Percentiles rank a stretch among this genome's conserved stretches.
These are phyloP conservation scores for Anoplophora glabripennis DNA, from an alignment of 1,140 invertebrate species.

Conservation along the genomic window DNA sequence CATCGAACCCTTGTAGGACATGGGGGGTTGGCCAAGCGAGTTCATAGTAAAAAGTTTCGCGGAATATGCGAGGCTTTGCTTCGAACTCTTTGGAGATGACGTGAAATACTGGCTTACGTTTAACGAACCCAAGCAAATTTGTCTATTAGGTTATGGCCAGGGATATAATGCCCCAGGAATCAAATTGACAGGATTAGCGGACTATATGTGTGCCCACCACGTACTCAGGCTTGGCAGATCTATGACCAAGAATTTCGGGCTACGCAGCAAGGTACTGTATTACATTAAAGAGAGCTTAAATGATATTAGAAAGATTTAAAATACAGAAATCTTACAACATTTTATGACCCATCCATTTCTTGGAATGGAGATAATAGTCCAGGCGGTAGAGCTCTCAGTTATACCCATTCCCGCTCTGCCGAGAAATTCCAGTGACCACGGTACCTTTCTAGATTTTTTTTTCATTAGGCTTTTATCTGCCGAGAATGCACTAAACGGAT, in stretches of 20 bases:
- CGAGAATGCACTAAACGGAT: too few relatives aligned
- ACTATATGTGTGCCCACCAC: constrained; percentile 36
- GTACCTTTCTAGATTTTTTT: too few relatives aligned
- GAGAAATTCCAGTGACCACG: too few relatives aligned
- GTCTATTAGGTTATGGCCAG: too few relatives aligned
- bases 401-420: too few relatives aligned
- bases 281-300: too few relatives aligned
- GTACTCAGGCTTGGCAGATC: constrained; percentile 31
- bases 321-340: too few relatives aligned
- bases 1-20: constrained; percentile 60
- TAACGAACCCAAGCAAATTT: constrained; percentile 48
- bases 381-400: too few relatives aligned
- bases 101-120: constrained; percentile 42
- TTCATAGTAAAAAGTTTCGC: constrained; percentile 57
- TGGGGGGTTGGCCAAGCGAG: constrained; percentile 64
- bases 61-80: constrained; percentile 36
- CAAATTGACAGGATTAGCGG: constrained; percentile 46
- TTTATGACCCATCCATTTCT: too few relatives aligned
- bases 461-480: too few relatives aligned
- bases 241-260: constrained; percentile 35
- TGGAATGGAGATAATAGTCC: too few relatives aligned
- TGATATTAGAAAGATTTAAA: too few relatives aligned
- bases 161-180: constrained; percentile 39
- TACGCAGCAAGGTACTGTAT: constrained; percentile 31
- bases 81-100: constrained; percentile 19